Conservation (phyloP, 2,113 vertebrate species). For the Eulemur rufifrons region DNA sequence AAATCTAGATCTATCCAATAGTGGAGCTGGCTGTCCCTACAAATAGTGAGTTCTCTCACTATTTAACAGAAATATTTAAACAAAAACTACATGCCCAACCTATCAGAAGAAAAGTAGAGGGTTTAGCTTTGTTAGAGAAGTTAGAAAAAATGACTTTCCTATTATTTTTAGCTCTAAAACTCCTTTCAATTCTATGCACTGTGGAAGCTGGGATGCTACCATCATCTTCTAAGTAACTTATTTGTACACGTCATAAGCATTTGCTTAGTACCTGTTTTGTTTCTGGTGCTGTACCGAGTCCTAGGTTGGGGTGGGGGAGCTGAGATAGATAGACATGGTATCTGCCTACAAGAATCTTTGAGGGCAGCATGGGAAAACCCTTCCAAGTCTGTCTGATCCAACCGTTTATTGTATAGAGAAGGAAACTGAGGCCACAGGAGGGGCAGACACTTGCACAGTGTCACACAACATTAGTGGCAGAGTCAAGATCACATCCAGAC, state of each 20-base stretch:
- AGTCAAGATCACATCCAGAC: not conserved
- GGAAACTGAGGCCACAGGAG: not conserved
- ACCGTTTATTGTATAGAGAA: not conserved
- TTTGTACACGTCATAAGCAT: not conserved
- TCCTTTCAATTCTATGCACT: not conserved
- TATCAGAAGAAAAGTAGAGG: not conserved
- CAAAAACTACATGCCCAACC: not conserved
- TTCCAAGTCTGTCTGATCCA: not conserved
- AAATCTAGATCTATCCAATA: not conserved
- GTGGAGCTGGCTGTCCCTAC: not conserved
- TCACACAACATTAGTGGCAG: not conserved
- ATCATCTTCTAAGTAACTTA: not conserved
- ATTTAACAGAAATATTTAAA: not conserved
- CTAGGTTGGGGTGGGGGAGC: not conserved
- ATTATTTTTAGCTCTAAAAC: not conserved
- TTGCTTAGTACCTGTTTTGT: not conserved
- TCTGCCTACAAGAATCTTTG: not conserved
- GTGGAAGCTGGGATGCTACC: not conserved
- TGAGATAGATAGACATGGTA: not conserved
- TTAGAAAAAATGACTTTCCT: not conserved
- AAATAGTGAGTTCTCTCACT: not conserved
- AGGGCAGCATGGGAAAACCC: not conserved
- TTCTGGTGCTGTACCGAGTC: not conserved
- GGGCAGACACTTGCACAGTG: not conserved
- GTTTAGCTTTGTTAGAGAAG: not conserved